Percentiles rank a stretch among this genome's conserved stretches.
Evolutionary conservation across 2,113 vertebrate species (phyloP).

Genomic region (Corydoras maculifer): DNA sequence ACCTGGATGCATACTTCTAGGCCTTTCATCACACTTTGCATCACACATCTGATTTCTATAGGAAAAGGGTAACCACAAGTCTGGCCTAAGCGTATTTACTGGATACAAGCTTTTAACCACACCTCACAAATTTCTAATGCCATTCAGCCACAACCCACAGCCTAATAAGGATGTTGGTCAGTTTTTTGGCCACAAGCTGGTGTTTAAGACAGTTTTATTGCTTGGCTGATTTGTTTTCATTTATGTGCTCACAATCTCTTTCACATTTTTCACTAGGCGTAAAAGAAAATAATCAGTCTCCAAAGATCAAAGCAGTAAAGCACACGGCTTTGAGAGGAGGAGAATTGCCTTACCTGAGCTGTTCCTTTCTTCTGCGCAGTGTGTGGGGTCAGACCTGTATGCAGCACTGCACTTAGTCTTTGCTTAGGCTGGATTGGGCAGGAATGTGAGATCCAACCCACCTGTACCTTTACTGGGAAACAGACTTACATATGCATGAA

Average conservation of each 20-base stretch:
- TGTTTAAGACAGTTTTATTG: constrained; percentile 23
- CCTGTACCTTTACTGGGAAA: constrained; percentile 43
- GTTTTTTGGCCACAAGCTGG: background rate
- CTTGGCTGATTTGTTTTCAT: constrained; percentile 12
- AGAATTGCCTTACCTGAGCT: constrained; percentile 34
- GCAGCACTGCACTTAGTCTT: constrained; percentile 17
- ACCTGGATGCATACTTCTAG: background rate
- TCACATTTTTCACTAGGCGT: background rate
- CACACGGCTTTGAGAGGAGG: constrained; percentile 1
- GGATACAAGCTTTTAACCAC: constrained; percentile 19
- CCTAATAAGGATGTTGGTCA: constrained; percentile 5
- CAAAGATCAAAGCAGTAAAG: background rate
- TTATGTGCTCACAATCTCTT: constrained; percentile 7
- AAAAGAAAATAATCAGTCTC: background rate
- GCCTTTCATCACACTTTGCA: constrained; percentile 4
- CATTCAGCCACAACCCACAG: constrained; percentile 16
- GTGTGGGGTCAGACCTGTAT: constrained; percentile 19
- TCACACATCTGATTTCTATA: constrained; percentile 24
- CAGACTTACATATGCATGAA: constrained; percentile 21
- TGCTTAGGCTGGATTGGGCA: constrained; percentile 27
- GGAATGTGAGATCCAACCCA: constrained; percentile 33
- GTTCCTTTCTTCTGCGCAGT: constrained; percentile 5
- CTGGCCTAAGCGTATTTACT: constrained; percentile 17
- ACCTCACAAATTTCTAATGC: constrained; percentile 8
- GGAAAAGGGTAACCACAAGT: constrained; percentile 32